Base-by-base conservation (phyloP, 2,113 vertebrate genomes). In the Aramus guarauna region DNA sequence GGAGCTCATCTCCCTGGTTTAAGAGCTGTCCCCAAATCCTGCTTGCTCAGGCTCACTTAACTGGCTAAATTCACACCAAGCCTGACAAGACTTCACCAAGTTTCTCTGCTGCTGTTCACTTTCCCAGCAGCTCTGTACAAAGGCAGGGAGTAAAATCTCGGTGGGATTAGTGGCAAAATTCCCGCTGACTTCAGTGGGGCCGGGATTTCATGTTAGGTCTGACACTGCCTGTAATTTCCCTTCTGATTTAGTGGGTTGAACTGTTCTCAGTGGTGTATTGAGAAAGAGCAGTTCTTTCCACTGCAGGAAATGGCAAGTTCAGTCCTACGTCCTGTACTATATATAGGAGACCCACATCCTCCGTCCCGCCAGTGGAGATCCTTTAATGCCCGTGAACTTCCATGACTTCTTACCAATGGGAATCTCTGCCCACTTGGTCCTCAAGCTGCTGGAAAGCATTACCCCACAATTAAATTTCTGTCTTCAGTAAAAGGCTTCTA, bases 281-380 rank as follows among this genome's bases (percentile, higher is more conserved):
- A 93, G 88, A 96, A 96, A 94, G 92, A 94, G 5, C 64, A 77
- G 62, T 96, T 97, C 69, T 95, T 96, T 94, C 96, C 96, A 96
- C 92, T 94, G 56, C 92, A 94, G 96, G 95, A 96, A 96, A 86
- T 81, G 76, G 58, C 55, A 63, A 93, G 47, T 72, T 88, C 90
- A 93, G 55, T 83, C 83, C 85, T 83, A 47, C 9, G 6, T 93
- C 88, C 75, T 56, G n/a, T 26, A 63, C 95, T 96, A 94, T 89
- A 91, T 96, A 93, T 94, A 96, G 96, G 90, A 85, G 83, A 81
- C 67, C 62, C 83, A 92, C 95, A 92, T 96, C 96, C 94, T 92
- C 92, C 26, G 6, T 47, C 75, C 88, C 12, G 5, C 56, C 52
- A 41, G 66, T 45, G 37, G 67, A 84, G 23, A 43, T 92, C 37